phyloP scores from a whole-genome alignment of 2,797 vertebrate species.

The Microctenopoma stevenorrisi region DNA sequence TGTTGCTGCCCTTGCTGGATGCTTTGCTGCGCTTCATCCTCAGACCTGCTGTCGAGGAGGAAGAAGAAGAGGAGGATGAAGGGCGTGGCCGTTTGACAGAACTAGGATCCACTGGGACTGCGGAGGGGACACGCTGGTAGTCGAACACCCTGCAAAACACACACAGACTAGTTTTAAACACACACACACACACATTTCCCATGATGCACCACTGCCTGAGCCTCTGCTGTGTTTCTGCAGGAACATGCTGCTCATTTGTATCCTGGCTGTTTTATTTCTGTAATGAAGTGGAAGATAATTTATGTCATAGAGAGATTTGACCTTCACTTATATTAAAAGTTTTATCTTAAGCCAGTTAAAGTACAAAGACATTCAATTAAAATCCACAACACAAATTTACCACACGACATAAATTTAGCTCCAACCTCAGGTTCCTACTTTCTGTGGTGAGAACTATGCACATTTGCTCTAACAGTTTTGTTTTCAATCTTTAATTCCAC shows the following conservation, averaged over 20 bases:
- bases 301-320: constrained; percentile 15
- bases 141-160: constrained; percentile 68
- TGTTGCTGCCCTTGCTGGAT: constrained; percentile 48
- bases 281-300: constrained; percentile 31
- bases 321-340: constrained; percentile 2
- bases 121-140: constrained; percentile 74
- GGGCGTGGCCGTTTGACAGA: constrained; percentile 63
- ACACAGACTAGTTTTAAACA: constrained; percentile 7
- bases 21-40: constrained; percentile 56
- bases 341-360: no score
- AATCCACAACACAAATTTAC: no score
- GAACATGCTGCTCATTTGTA: constrained; percentile 9
- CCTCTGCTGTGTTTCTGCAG: neutral
- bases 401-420: no score
- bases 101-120: constrained; percentile 51
- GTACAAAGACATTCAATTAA: no score
- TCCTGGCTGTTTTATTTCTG: constrained; percentile 31
- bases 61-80: constrained; percentile 53
- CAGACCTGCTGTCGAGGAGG: constrained; percentile 49
- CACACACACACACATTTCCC: constrained; percentile 6
- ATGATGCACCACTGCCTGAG: constrained; percentile 42
- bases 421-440: no score
- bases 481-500: no score
- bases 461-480: no score
- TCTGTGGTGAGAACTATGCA: no score